Percentiles rank a stretch among this genome's conserved stretches.
Evolutionary conservation across 64 coral and sea anemone species (phyloP).

Genomic region (Stichodactyla helianthus): DNA sequence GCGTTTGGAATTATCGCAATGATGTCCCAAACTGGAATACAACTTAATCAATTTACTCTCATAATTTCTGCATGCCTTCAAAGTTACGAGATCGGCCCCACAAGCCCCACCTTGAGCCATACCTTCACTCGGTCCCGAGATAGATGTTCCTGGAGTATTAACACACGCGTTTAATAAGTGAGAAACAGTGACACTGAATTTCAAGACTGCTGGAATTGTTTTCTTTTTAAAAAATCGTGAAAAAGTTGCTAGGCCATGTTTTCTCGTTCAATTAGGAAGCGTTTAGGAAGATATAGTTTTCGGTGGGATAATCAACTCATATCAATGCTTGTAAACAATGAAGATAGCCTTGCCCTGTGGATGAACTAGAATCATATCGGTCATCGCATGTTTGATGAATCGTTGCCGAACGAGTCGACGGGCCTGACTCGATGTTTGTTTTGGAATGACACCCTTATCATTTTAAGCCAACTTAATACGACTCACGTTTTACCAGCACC

Average conservation of each 20-base stretch:
- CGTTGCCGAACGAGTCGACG: constrained; percentile 8
- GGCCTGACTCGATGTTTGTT: not conserved
- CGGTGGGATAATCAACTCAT: not conserved
- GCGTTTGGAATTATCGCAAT: not conserved
- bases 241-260: not conserved
- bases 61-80: not conserved
- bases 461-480: not conserved
- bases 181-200: too few relatives aligned
- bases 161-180: too few relatives aligned
- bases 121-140: not conserved
- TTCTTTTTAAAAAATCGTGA: not conserved
- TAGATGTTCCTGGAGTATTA: not conserved
- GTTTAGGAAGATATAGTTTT: not conserved
- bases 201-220: too few relatives aligned
- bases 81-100: not conserved
- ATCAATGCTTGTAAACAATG: constrained; percentile 14
- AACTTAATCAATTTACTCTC: not conserved
- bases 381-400: not conserved
- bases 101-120: not conserved
- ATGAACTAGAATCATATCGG: not conserved
- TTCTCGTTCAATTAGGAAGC: not conserved
- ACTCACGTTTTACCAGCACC: not conserved
- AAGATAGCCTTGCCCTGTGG: not conserved
- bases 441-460: constrained; percentile 11
- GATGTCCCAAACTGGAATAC: not conserved